Evolutionary conservation across 1,140 invertebrate species (phyloP), one percentile per base, ranked within the genome.

Genomic region (Cheumatopsyche charites): DNA sequence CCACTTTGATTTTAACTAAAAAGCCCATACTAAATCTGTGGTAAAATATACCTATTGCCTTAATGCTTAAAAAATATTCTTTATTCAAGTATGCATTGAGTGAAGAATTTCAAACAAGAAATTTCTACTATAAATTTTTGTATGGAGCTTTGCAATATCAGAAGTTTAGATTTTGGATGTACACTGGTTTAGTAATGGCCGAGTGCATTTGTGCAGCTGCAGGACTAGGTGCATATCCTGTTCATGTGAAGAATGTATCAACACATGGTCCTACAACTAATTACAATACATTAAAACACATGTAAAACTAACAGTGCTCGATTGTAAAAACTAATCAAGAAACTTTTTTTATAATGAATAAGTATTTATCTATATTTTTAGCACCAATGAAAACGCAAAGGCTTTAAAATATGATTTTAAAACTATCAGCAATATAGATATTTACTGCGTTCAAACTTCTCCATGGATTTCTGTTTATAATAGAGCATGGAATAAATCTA

Each of bases 141-240:
- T 73, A 67, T 25, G 62, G 67, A 4, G 23, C 42, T 1, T 15
- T 73, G 4, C 72, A 73, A 62, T 70, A 19, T 55, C 67, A 70
- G 17, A 36, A 36, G 13, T 70, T 70, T 25, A 70, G 45, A 45
- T 70, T 70, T 29, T 73, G 67, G 62, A 66, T 73, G n/a, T 65
- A 58, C 19, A 11, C 29, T 12, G 68, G 73, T 21, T 19, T 74
- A 1, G 19, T 26, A 15, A 29, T 74, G 23, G 62, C 73, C 12
- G 73, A 71, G 23, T 70, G 73, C 23, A 74, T 74, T 67, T 74
- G 62, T 62, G 41, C 42, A 13, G 67, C 43, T 21, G 61, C 72
- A n/a, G 72, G 72, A 17, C 21, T 73, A 1, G 72, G 72, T 26
- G 67, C 72, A 42, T 73, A 73, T 70, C 72, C 72, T 0, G 9